Conservation (phyloP, 2,888 invertebrate species). For the Lasioglossum lativentre region DNA sequence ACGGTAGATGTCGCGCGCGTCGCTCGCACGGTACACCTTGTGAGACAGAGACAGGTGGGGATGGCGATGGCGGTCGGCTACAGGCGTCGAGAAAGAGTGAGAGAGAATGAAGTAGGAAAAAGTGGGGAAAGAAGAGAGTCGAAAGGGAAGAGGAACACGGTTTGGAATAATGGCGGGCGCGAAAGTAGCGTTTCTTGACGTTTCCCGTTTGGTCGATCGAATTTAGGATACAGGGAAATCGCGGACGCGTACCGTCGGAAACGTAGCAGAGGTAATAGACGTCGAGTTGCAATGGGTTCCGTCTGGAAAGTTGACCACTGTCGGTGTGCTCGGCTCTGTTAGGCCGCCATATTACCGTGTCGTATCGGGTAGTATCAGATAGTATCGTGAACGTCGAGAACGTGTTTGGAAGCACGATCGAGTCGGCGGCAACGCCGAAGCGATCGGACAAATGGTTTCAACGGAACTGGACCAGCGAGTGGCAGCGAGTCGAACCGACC, state of each 20-base stretch:
- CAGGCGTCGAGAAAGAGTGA: neutral
- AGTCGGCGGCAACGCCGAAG: neutral
- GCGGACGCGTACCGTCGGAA: neutral
- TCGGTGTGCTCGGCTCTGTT: constrained; percentile 30
- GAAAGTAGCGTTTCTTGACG: constrained; percentile 25
- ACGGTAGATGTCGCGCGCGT: neutral
- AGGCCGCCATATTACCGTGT: constrained; percentile 54
- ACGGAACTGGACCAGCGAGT: neutral
- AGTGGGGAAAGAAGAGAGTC: constrained; percentile 12
- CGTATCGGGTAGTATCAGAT: constrained; percentile 36
- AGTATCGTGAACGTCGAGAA: constrained; percentile 22
- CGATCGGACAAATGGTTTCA: neutral
- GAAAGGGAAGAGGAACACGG: constrained; percentile 37
- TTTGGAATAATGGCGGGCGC: constrained; percentile 39
- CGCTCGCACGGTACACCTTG: neutral
- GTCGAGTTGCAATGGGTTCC: neutral
- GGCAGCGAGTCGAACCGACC: neutral
- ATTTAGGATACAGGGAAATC: neutral
- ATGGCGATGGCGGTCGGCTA: neutral
- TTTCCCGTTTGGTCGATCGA: constrained; percentile 9
- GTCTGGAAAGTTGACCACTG: neutral
- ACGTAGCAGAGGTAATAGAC: neutral
- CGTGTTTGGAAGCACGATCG: neutral
- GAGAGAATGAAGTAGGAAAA: neutral
- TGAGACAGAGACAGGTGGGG: neutral